Base-by-base conservation (phyloP, 2,888 invertebrate genomes). In the Drosophila longiperda region DNA sequence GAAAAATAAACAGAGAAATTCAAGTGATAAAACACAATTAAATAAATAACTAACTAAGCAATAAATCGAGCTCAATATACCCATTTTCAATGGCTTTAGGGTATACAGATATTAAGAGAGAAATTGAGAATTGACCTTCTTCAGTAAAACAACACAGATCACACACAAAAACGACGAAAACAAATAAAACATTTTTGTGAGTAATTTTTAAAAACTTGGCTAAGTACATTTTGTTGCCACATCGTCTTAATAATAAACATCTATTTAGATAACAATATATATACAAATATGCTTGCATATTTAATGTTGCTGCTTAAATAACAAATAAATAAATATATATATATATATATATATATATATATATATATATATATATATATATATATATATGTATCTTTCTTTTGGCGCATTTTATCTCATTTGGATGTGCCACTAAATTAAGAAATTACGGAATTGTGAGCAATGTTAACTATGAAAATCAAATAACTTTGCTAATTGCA, bases 301-400 rank as follows among this genome's bases (percentile, higher is more conserved):
- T 26, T 36, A n/a, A 26, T 70, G 54, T 59, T 66, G 63, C 36
- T 66, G 76, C 73, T 87, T 73, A 84, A 80, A 84, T 83, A 82
- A 77, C 65, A 59, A 67, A 73, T 54, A 68, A 52, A 66, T 60
- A 38, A 5, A 1, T 15, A 53, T 12, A 6, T 23, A 17, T 64
- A 58, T 72, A 32, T 20, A 49, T 32, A 40, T 34, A 32, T 36
- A 29, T 53, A 42, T 62, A 50, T 32, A 49, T 40, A 50, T 73
- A 73, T 60, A 66, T 61, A 36, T 17, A 3, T 15, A 53, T 11
- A 6, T 34, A 17, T 64, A 60, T 71, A 32, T 42, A 49, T 34
- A 29, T 55, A 38, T 62, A 50, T 32, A 49, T 40, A 48, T 73
- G 71, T 60, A 68, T 61, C 9, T n/a, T 40, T 29, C 12, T 55